Evolutionary conservation across 1,140 invertebrate genomes (phyloP), one percentile per base, ranked within the genome.

Genomic region (Drosophila asahinai): DNA sequence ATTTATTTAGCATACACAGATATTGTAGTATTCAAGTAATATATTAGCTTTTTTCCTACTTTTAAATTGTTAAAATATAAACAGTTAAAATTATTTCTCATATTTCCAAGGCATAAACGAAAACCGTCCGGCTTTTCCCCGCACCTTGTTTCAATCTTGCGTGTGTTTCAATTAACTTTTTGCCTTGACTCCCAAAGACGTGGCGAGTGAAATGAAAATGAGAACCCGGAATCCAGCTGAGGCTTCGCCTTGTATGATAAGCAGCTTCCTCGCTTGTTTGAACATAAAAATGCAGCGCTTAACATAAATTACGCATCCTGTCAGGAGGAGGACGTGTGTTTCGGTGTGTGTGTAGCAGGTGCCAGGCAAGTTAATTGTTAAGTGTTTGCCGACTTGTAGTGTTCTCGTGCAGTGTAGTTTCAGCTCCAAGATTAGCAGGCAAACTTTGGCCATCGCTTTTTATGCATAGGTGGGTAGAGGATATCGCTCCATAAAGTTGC

Each of bases 91-190:
- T 33, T 12, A 17, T 33, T 17, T 71, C 14, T 11, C 8, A 5
- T 14, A 1, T 19, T 8, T 3, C 8, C 1, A 3, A 22, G 33
- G 73, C 74, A 81, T 87, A 62, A 81, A 75, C 78, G 4, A 12
- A 7, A 45, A 9, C 7, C 33, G 33, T 52, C 54, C 59, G 77
- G 45, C 68, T 42, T 14, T 58, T 65, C 64, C 63, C 54, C 52
- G 11, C 33, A 67, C 73, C 77, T 70, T 76, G 45, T 67, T 87
- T 81, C 81, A 89, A 75, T 81, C 73, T 89, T 76, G 81, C 78
- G 60, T 81, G 84, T 90, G 81, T 90, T 89, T 89, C 84, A 89
- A 89, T 89, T 89, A 89, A 89, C 84, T 89, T 89, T 90, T 89
- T 89, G 84, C 84, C 81, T 51, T 77, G 63, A 57, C 70, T 73